These are phyloP conservation scores for Salarias fasciatus DNA, from an alignment of 2,797 vertebrate species.

Conservation along the genomic window DNA sequence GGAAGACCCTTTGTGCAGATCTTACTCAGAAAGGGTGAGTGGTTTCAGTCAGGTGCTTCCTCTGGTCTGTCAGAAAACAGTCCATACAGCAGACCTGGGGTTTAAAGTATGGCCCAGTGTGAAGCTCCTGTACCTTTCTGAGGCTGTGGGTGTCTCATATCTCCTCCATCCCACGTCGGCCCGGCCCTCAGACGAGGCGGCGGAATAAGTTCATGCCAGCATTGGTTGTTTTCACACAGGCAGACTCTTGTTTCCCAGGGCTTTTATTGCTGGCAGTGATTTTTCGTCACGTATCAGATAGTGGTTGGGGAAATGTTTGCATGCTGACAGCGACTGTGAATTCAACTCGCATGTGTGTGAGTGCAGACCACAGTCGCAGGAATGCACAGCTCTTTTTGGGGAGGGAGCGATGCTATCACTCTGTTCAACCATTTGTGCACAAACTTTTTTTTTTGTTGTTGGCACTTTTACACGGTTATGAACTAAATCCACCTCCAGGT, in stretches of 20 bases:
- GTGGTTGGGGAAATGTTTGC: constrained; percentile 62
- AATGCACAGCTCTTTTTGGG: constrained; percentile 56
- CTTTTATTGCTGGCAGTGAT: constrained; percentile 58
- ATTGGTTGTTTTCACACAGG: constrained; percentile 32
- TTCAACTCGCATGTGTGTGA: constrained; percentile 56
- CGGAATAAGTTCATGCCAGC: constrained; percentile 47
- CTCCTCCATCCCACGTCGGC: constrained; percentile 17
- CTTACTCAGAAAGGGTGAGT: too few species aligned
- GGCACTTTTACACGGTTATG: constrained; percentile 21
- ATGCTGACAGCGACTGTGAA: constrained; percentile 70
- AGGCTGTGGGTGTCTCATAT: constrained; percentile 33
- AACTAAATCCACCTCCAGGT: constrained; percentile 30
- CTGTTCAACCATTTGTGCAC: constrained; percentile 10
- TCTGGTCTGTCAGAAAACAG: too few species aligned
- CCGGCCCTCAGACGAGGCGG: constrained; percentile 19
- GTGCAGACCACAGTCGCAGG: constrained; percentile 50
- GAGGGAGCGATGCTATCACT: constrained; percentile 25
- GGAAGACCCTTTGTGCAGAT: too few species aligned
- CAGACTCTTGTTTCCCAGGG: constrained; percentile 61
- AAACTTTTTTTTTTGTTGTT: constrained; percentile 15
- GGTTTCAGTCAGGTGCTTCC: too few species aligned
- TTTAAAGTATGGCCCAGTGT: background rate
- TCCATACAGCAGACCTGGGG: too few species aligned
- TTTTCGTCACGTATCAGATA: constrained; percentile 66
- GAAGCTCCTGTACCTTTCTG: background rate